These are phyloP conservation scores for Alcis repandata DNA, from an alignment of 2,888 invertebrate genomes.

Conservation along the genomic window DNA sequence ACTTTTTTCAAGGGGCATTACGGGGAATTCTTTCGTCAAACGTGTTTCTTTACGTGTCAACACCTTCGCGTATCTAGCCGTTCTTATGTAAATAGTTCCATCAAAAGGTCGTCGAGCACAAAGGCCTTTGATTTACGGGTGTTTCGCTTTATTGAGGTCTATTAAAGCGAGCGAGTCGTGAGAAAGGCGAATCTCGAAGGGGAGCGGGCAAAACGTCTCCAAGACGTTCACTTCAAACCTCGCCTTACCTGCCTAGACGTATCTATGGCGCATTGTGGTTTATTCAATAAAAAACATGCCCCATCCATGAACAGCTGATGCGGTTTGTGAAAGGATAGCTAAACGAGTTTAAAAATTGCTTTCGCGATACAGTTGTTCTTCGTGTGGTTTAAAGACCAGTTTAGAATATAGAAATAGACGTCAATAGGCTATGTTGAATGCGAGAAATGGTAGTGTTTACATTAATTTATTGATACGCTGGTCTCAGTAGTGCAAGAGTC, in stretches of 20 bases:
- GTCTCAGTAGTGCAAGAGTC: conserved; percentile 40
- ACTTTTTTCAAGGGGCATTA: conserved; percentile 52
- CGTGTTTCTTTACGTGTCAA: conserved; percentile 80
- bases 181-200: conserved; percentile 75
- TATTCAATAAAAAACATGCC: conserved; percentile 41
- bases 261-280: conserved; percentile 43
- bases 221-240: conserved; percentile 60
- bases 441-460: conserved; percentile 23
- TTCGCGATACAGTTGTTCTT: conserved; percentile 27
- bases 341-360: conserved; percentile 30
- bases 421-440: conserved; percentile 8
- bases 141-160: conserved; percentile 77
- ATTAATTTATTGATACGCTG: conserved; percentile 36
- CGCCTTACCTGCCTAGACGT: conserved; percentile 46
- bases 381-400: conserved; percentile 17
- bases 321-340: conserved; percentile 31
- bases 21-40: conserved; percentile 56
- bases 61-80: conserved; percentile 84
- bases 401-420: conserved; percentile 16
- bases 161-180: conserved; percentile 80
- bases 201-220: conserved; percentile 65
- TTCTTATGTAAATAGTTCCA: conserved; percentile 79
- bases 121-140: conserved; percentile 82
- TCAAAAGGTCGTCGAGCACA: conserved; percentile 77
- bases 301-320: conserved; percentile 46